Evolutionary conservation across 2,797 vertebrate genomes (phyloP), one percentile per base, ranked within the genome.

Genomic region (Mus spretus): DNA sequence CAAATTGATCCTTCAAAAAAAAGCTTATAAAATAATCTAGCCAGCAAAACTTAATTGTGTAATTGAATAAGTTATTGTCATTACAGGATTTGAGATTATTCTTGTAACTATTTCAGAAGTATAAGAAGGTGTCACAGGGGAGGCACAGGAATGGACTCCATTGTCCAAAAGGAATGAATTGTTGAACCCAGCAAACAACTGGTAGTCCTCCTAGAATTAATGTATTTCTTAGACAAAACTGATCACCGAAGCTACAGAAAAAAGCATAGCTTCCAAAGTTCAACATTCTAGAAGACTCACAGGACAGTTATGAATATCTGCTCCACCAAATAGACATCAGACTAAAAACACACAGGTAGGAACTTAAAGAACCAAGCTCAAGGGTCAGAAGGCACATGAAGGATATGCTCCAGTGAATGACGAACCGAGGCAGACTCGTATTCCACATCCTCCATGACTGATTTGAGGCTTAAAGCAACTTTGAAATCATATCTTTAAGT

Each of bases 1-100:
- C 19, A 67, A 97, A 87, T 12, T 72, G 61, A 93, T 81, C 44
- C 74, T 95, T 96, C 34, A 89, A 94, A 83, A 89, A 37, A 75
- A 92, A 82, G 26, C 57, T 86, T 89, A 90, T 67, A 67, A 96
- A 96, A 95, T 90, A 92, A 96, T 81, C 59, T 84, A 95, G 79
- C 19, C 40, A 67, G 28, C 24, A 95, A 93, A 92, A 75, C 67
- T 95, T 57, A 93, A 50, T 83, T 74, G 75, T 91, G 15, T 57
- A 91, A 95, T 19, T 83, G 22, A 94, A 87, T 92, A 91, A 92
- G n/a, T 93, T 83, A 88, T 26, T 77, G 67, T 26, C 20, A 87
- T 40, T 63, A 86, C 1, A 72, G 65, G 37, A 89, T 85, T 77
- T 85, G 89, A 65, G 75, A 89, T 61, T 53, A 50, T 40, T 88